Evolutionary conservation across 1,140 invertebrate species (phyloP).

Genomic region (Cyclargus thomasi): DNA sequence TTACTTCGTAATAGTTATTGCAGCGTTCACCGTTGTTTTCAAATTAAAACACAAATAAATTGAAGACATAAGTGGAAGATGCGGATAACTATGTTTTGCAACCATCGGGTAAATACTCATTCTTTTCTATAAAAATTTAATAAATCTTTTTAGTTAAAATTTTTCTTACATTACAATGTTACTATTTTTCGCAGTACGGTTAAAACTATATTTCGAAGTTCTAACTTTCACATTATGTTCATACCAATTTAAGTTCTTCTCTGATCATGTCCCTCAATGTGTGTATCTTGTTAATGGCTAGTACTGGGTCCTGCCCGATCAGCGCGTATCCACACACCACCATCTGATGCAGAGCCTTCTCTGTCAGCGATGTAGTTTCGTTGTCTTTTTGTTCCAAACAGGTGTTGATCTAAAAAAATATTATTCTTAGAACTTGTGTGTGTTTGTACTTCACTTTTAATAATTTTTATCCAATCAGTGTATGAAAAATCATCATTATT

Average conservation of each 20-base stretch:
- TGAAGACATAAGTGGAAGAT: no score
- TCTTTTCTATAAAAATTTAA: no score
- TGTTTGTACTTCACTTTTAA: no score
- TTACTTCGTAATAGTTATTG: background rate
- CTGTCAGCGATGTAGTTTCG: conserved; percentile 43
- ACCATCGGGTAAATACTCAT: no score
- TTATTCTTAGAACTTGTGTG: no score
- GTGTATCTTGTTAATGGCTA: conserved; percentile 46
- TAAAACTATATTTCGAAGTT: background rate
- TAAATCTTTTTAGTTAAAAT: no score
- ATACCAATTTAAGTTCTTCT: conserved; percentile 45
- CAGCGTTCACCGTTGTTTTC: background rate
- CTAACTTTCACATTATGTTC: background rate
- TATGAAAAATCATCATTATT: no score
- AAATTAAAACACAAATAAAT: background rate
- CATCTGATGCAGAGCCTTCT: conserved; percentile 65
- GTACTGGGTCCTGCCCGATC: conserved; percentile 56
- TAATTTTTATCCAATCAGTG: no score
- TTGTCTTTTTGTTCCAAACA: conserved; percentile 48
- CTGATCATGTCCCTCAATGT: conserved; percentile 52
- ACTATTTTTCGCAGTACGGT: background rate
- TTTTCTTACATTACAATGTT: background rate
- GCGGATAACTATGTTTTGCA: no score
- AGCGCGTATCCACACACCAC: conserved; percentile 63
- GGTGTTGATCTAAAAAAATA: conserved; percentile 36